Evolutionary conservation across 2,113 vertebrate species (phyloP).

Genomic region (Urocynchramus pylzowi): DNA sequence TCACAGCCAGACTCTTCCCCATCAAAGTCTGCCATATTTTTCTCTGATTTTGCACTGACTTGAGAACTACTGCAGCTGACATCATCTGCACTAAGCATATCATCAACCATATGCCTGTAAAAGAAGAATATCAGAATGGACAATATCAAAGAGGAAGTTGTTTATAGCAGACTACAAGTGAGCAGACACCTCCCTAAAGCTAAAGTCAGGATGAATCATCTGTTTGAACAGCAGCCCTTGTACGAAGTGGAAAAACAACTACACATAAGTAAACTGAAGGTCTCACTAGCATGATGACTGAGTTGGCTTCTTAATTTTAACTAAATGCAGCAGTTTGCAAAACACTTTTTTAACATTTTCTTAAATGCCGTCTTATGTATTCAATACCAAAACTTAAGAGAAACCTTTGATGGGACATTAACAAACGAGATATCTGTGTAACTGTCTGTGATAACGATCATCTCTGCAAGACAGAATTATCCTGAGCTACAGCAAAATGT

Average conservation of each 20-base stretch:
- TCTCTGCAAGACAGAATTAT: neutral
- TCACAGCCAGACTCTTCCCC: conserved; percentile 98
- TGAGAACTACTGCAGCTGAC: conserved; percentile 99
- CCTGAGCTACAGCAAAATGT: neutral
- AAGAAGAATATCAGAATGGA: conserved; percentile 4
- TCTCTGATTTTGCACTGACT: conserved; percentile 99
- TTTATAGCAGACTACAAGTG: neutral
- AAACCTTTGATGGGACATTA: neutral
- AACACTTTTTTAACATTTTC: neutral
- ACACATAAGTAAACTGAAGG: neutral
- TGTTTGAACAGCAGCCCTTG: neutral
- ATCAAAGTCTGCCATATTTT: conserved; percentile 99
- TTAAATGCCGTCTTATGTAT: neutral
- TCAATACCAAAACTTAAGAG: neutral
- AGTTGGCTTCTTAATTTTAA: neutral
- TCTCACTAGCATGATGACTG: neutral
- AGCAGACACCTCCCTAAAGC: neutral
- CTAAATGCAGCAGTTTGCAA: neutral
- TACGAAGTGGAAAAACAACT: neutral
- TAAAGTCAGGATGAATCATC: neutral
- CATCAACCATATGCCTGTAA: conserved; percentile 92
- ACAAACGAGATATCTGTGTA: neutral
- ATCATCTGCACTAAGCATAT: conserved; percentile 97
- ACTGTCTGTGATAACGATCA: neutral
- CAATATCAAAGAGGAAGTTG: neutral